Conservation (phyloP, 2,797 vertebrate genomes). For the Pyrocephalus nanus region DNA sequence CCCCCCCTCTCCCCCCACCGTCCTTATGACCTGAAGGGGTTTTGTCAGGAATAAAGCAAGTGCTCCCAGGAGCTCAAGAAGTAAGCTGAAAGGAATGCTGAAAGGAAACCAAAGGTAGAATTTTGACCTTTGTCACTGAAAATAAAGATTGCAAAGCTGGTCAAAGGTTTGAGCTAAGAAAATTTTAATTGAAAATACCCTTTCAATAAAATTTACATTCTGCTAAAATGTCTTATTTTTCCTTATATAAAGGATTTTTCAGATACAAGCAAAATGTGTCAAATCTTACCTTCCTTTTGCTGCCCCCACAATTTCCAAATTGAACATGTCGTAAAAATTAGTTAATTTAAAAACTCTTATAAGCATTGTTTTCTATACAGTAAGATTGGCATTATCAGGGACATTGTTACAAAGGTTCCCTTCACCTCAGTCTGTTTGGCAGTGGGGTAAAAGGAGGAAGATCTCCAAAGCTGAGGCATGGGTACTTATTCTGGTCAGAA, state of each 20-base stretch:
- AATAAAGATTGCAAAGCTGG: neutral
- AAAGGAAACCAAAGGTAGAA: neutral
- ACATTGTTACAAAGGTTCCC: neutral
- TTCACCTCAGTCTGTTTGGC: neutral
- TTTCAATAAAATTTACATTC: neutral
- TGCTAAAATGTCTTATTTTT: neutral
- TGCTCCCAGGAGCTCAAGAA: neutral
- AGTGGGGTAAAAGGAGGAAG: neutral
- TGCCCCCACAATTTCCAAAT: neutral
- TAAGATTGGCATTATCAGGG: neutral
- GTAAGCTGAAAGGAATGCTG: neutral
- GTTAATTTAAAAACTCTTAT: neutral
- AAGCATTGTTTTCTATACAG: neutral
- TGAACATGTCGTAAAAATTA: neutral
- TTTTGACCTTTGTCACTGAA: neutral
- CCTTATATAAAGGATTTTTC: neutral
- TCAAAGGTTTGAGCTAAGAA: neutral
- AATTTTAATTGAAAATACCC: neutral
- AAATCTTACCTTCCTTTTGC: neutral
- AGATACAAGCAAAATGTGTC: neutral
- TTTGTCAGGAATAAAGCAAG: neutral
- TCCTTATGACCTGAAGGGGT: neutral
- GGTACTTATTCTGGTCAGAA: neutral
- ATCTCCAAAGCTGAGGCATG: neutral
- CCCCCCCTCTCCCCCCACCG: neutral